Evolutionary conservation across 2,797 vertebrate genomes (phyloP).

Genomic region (Cossypha niveicapilla): DNA sequence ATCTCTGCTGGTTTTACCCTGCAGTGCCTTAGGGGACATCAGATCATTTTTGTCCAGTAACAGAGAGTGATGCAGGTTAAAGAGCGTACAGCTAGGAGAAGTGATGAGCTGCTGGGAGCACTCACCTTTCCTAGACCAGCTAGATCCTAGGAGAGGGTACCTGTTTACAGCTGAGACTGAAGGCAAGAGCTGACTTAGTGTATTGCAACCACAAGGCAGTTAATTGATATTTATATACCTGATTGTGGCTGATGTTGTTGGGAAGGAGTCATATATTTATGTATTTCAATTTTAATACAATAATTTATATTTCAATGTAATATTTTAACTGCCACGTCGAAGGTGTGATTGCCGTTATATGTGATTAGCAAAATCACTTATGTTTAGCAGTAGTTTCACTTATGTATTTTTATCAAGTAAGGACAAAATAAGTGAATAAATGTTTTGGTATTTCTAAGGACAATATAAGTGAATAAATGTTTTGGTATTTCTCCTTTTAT

Average conservation of each 20-base stretch:
- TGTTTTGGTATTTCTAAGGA: background rate
- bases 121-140: background rate
- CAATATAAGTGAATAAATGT: background rate
- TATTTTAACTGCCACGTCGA: background rate
- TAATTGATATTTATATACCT: background rate
- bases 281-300: background rate
- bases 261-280: background rate
- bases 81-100: background rate
- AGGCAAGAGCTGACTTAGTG: background rate
- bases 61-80: background rate
- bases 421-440: background rate
- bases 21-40: background rate
- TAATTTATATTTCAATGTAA: background rate
- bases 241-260: background rate
- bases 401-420: background rate
- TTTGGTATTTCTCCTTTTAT: constrained; percentile 26
- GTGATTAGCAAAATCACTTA: background rate
- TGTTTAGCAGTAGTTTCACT: background rate
- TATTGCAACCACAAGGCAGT: background rate
- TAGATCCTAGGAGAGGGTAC: background rate
- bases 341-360: background rate
- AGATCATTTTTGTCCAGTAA: background rate
- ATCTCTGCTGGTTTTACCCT: background rate
- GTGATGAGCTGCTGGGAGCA: background rate
- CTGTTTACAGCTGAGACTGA: background rate